Conservation (phyloP, 1,140 invertebrate genomes). For the Drosophila willistoni region DNA sequence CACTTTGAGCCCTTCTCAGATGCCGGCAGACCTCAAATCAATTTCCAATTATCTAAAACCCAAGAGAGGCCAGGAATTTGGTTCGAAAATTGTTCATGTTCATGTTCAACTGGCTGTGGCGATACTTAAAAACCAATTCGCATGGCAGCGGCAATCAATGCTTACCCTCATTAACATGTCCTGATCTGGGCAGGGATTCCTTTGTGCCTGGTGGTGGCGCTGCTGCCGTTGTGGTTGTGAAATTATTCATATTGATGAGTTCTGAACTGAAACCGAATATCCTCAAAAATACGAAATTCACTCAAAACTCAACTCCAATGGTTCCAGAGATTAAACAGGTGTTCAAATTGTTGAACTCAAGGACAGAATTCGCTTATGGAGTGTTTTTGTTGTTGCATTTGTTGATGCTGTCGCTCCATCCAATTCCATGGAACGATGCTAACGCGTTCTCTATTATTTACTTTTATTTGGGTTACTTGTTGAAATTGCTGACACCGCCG, state of each 20-base stretch:
- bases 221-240: conserved; percentile 75
- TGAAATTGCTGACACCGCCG: conserved; percentile 38
- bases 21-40: conserved; percentile 35
- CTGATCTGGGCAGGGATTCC: conserved; percentile 76
- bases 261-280: not conserved
- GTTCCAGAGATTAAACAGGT: not conserved
- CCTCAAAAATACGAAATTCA: not conserved
- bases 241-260: conserved; percentile 74
- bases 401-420: conserved; percentile 54
- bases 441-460: conserved; percentile 14
- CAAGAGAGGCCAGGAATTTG: conserved; percentile 11
- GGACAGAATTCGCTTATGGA: not conserved
- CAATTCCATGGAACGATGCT: conserved; percentile 46
- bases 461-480: conserved; percentile 49
- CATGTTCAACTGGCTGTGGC: conserved; percentile 7
- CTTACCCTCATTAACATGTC: conserved; percentile 82
- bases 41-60: conserved; percentile 54
- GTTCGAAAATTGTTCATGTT: conserved; percentile 49
- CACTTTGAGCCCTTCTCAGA: conserved; percentile 2
- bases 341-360: conserved; percentile 3
- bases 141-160: conserved; percentile 18
- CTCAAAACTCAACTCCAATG: not conserved
- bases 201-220: conserved; percentile 60
- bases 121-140: conserved; percentile 35
- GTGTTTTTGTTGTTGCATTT: conserved; percentile 12